phyloP scores from a whole-genome alignment of 2,888 invertebrate species.

The Brenthis daphne region DNA sequence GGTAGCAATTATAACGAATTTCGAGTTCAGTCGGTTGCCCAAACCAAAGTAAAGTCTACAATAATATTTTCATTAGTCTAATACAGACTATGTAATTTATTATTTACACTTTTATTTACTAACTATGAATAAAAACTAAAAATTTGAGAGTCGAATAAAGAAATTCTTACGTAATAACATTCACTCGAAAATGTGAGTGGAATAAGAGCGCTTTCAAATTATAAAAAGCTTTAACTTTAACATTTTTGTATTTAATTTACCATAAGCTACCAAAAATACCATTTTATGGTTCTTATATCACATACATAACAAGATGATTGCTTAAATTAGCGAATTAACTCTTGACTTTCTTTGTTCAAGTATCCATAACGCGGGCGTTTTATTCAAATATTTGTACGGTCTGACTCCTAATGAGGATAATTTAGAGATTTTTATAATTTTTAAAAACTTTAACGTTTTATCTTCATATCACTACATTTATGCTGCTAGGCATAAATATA shows the following conservation, averaged over 20 bases:
- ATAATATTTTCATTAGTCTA: too few relatives aligned
- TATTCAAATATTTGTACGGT: conserved; percentile 23
- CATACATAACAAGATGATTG: conserved; percentile 15
- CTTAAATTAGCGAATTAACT: conserved; percentile 17
- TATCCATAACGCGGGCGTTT: conserved; percentile 12
- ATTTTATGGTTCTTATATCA: conserved; percentile 2
- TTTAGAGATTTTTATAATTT: conserved; percentile 10
- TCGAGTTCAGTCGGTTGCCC: too few relatives aligned
- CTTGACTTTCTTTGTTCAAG: conserved; percentile 23
- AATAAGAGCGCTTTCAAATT: conserved; percentile 6
- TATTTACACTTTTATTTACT: background rate
- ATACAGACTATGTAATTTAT: too few relatives aligned
- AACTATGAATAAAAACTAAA: background rate
- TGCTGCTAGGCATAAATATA: conserved; percentile 6
- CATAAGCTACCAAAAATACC: conserved; percentile 9
- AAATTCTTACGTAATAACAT: background rate
- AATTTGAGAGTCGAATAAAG: background rate
- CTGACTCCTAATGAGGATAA: conserved; percentile 14
- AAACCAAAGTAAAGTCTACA: too few relatives aligned
- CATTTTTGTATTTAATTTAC: conserved; percentile 7
- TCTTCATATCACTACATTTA: conserved; percentile 6
- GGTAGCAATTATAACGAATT: background rate
- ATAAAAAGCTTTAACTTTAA: conserved; percentile 5
- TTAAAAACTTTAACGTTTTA: conserved; percentile 13
- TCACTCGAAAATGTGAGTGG: background rate